A percentile compares a stretch with the other conserved stretches of the same genome.
Evolutionary conservation across 2,113 vertebrate species (phyloP).

Genomic region (Pelmatolapia mariae): DNA sequence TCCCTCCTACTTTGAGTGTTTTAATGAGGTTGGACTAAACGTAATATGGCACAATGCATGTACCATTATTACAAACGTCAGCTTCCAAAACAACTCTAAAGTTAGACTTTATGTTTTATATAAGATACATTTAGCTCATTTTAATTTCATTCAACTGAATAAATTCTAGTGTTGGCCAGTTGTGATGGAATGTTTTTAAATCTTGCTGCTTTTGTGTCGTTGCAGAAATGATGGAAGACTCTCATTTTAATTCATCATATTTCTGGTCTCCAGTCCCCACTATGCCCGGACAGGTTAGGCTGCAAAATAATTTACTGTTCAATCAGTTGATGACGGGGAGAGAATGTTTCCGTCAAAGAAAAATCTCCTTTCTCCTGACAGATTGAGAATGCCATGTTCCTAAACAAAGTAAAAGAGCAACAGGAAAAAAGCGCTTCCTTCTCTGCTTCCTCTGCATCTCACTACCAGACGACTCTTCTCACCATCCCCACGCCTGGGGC

Average conservation of each 20-base stretch:
- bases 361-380: conserved; percentile 34
- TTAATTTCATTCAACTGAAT: neutral
- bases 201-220: conserved; percentile 39
- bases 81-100: neutral
- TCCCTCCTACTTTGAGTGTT: neutral
- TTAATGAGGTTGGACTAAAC: neutral
- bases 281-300: conserved; percentile 88
- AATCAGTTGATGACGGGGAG: rapidly evolving
- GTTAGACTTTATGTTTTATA: neutral
- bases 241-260: conserved; percentile 98
- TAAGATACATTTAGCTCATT: neutral
- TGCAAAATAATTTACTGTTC: neutral
- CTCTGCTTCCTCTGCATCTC: conserved; percentile 71
- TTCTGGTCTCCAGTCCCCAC: conserved; percentile 96
- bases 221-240: conserved; percentile 98
- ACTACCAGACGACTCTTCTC: conserved; percentile 92
- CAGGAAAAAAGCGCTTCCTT: conserved; percentile 88
- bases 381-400: conserved; percentile 97
- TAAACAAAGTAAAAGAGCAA: conserved; percentile 98
- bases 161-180: neutral
- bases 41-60: neutral
- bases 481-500: conserved; percentile 86
- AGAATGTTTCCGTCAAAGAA: neutral
- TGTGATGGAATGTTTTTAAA: neutral
- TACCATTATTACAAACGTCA: neutral